Evolutionary conservation across 1,140 invertebrate genomes (phyloP), one percentile per base, ranked within the genome.

Genomic region (Helicoverpa zea): DNA sequence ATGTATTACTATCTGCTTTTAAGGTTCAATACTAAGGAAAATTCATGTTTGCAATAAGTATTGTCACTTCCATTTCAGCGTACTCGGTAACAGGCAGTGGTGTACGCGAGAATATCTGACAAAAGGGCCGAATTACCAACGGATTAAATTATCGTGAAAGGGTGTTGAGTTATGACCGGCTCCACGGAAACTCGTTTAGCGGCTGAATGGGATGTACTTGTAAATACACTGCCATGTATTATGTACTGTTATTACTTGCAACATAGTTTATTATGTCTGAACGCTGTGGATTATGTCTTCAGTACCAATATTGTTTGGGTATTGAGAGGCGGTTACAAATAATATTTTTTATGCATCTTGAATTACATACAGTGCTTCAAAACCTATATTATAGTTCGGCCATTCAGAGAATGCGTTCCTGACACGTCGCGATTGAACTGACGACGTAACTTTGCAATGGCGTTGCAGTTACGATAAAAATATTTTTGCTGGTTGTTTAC

Each of bases 61-160:
- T 14, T 61, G 72, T 61, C 82, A 5, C 49, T 63, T 68, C 73
- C 56, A 79, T 70, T 13, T 3, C 9, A 12, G n/a, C n/a, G 56
- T 14, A 13, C 80, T 83, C 72, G 23, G 35, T 23, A 56, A 54
- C 54, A 73, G 70, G 79, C 54, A 23, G 54, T 61, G 66, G 58
- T 79, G 77, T 73, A 72, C 59, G 75, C 30, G 75, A 56, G 64
- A 56, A 80, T 81, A 85, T 80, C 81, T 76, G 73, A 88, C 79
- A 88, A 86, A 87, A 88, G 84, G 81, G 85, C 83, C 63, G 82
- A 86, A 86, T 85, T 86, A 84, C 83, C 70, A 66, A 64, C 18
- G 83, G 82, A 86, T 85, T 86, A 88, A 86, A 86, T 88, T 86
- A 85, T 86, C 76, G 77, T 70, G 81, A 81, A 88, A 83, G 83